phyloP scores from a whole-genome alignment of 2,797 vertebrate genomes.

The Pangasius djambal region DNA sequence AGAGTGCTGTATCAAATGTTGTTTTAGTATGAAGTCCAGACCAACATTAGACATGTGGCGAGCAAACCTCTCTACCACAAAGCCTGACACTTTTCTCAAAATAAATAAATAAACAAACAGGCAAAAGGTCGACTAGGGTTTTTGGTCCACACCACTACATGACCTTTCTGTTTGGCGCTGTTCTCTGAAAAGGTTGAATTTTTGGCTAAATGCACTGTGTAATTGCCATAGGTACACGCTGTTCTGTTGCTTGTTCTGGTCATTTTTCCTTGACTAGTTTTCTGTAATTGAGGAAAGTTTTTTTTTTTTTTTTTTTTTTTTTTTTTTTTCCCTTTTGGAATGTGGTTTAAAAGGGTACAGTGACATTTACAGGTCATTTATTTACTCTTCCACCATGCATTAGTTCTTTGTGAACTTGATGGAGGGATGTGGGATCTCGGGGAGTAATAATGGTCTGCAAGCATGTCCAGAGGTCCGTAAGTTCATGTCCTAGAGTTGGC shows the following conservation, averaged over 20 bases:
- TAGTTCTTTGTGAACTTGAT: background rate
- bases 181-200: conserved; percentile 54
- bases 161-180: conserved; percentile 58
- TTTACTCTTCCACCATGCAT: background rate
- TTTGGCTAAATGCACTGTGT: conserved; percentile 40
- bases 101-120: conserved; percentile 78
- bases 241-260: conserved; percentile 41
- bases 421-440: background rate
- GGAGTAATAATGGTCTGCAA: conserved; percentile 7
- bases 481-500: conserved; percentile 1
- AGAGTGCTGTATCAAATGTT: conserved; percentile 76
- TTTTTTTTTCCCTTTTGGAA: background rate
- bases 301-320: background rate
- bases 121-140: conserved; percentile 75
- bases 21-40: conserved; percentile 77
- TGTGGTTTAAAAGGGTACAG: conserved; percentile 10
- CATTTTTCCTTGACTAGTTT: conserved; percentile 32
- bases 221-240: conserved; percentile 18
- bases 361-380: conserved; percentile 12
- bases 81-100: conserved; percentile 72
- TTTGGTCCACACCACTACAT: conserved; percentile 65
- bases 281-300: conserved; percentile 11
- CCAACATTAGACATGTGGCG: conserved; percentile 72
- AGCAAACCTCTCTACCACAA: conserved; percentile 71
- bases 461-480: background rate